Conservation (phyloP, 2,113 vertebrate genomes). For the Oncorhynchus clarkii region DNA sequence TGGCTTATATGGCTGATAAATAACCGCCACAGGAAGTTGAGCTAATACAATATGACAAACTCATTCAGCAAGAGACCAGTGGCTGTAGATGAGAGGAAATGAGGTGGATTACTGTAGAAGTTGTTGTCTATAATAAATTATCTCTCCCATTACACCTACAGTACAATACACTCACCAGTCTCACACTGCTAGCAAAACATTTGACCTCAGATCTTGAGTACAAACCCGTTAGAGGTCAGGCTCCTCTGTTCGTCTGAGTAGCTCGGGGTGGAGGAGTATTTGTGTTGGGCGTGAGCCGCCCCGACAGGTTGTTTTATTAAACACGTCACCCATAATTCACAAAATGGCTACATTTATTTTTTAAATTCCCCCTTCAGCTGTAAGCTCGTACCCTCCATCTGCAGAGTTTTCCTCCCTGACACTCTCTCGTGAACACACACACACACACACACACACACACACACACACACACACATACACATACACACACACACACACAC, state of each 20-base stretch:
- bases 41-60: conserved; percentile 36
- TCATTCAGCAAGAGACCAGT: conserved; percentile 15
- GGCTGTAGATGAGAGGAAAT: conserved; percentile 21
- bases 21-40: conserved; percentile 13
- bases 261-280: conserved; percentile 28
- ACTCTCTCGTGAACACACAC: conserved; percentile 14
- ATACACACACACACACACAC: conserved; percentile 14
- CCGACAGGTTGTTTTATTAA: conserved; percentile 52
- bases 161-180: background rate
- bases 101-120: background rate
- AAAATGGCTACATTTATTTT: conserved; percentile 34
- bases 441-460: conserved; percentile 2
- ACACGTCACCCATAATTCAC: conserved; percentile 33
- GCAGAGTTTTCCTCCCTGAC: background rate
- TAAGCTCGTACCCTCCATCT: background rate
- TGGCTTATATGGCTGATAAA: conserved; percentile 7
- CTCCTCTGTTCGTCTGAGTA: conserved; percentile 10
- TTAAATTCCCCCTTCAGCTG: background rate
- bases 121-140: conserved; percentile 23
- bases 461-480: conserved; percentile 22
- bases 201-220: conserved; percentile 10
- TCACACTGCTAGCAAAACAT: background rate
- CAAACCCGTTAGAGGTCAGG: conserved; percentile 14
- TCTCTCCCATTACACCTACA: conserved; percentile 4
- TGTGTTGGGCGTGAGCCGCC: conserved; percentile 25